Conservation (phyloP, 2,797 vertebrate species). For the Tinamus major region DNA sequence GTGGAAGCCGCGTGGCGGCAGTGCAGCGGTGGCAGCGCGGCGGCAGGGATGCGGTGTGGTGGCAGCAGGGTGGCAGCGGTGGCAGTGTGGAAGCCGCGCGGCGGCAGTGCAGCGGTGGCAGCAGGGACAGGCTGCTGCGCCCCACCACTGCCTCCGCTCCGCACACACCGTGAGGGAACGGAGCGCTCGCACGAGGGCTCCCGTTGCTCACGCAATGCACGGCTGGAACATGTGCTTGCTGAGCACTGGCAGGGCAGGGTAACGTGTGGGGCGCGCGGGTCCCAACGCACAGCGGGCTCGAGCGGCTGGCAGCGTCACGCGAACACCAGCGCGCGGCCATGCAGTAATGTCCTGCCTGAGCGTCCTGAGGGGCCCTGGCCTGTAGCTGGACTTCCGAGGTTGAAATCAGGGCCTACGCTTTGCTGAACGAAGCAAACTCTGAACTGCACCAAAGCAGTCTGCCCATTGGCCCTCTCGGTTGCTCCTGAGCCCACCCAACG, state of each 20-base stretch:
- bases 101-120: too few species aligned
- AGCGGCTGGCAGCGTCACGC: background rate
- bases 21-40: background rate
- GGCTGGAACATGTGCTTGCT: background rate
- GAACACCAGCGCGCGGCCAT: too few species aligned
- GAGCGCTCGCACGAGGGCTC: background rate
- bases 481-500: background rate
- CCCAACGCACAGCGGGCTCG: background rate
- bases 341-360: too few species aligned
- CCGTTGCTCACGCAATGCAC: too few species aligned
- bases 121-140: too few species aligned
- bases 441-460: background rate
- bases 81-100: too few species aligned
- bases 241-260: background rate
- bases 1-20: too few species aligned
- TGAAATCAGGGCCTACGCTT: background rate
- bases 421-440: background rate
- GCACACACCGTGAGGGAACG: background rate
- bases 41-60: too few species aligned
- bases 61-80: too few species aligned
- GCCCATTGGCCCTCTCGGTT: background rate
- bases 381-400: background rate
- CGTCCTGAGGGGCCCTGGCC: background rate
- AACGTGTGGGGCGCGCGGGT: background rate
- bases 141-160: too few species aligned